These are phyloP conservation scores for Rhynchonycteris naso DNA, from an alignment of 2,797 vertebrate genomes.

Conservation along the genomic window DNA sequence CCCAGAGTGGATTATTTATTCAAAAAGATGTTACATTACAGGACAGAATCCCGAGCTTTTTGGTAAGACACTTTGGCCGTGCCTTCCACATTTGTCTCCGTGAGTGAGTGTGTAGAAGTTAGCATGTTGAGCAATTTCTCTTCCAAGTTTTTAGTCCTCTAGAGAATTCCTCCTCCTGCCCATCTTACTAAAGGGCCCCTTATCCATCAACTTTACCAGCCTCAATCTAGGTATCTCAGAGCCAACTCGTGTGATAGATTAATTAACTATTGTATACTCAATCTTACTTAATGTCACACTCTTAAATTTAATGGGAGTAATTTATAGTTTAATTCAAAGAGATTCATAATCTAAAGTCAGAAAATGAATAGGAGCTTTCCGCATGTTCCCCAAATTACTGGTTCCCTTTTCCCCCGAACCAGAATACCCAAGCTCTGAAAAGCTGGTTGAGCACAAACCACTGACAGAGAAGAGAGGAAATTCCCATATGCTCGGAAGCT, in stretches of 20 bases:
- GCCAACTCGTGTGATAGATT: neutral
- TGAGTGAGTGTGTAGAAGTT: neutral
- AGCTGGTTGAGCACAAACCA: neutral
- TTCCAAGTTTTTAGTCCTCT: neutral
- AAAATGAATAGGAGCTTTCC: neutral
- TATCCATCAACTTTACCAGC: neutral
- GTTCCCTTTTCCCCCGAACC: neutral
- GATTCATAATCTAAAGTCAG: conserved; percentile 14
- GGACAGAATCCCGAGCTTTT: conserved; percentile 30
- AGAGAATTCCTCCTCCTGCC: neutral
- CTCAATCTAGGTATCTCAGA: neutral
- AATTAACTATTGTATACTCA: neutral
- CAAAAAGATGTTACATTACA: neutral
- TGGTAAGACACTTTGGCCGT: conserved; percentile 25
- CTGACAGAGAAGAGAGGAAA: neutral
- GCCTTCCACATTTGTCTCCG: neutral
- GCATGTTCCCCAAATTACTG: neutral
- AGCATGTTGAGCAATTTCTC: neutral
- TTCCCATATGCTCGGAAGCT: neutral
- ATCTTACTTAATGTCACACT: neutral
- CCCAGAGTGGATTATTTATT: conserved; percentile 4
- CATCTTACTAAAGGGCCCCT: neutral
- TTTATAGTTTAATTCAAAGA: neutral
- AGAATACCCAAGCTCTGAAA: neutral
- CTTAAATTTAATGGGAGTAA: neutral